Base-by-base conservation (phyloP, 2,888 invertebrate genomes). In the Tiliacea aurago region DNA sequence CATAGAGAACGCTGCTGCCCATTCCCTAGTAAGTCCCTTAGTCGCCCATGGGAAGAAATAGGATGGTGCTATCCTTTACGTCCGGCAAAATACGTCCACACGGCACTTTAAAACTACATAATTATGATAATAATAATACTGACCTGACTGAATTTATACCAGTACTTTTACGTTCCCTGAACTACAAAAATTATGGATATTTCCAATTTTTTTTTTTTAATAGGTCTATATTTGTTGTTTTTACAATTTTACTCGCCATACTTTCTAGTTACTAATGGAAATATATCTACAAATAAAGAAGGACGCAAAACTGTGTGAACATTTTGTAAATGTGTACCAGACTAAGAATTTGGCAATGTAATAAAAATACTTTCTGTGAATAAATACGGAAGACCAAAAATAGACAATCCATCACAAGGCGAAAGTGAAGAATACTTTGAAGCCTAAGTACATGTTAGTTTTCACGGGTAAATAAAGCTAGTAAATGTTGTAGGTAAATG, bases 361-460 rank as follows among this genome's bases (percentile, higher is more conserved):
- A 33, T 43, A 23, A 53, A 58, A 43, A 59, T 73, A 20, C 18
- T 13, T 41, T 43, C 15, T 49, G 13, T 43, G 4, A 47, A 78
- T 59, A 61, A 28, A 28, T 28, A 78, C 18, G 18, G 61, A 33
- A n/a, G 1, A n/a, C 61, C 73, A 80, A 61, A 73, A 65, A 76
- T 71, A 63, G 49, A 58, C 6, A 18, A 66, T 6, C 20, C 18
- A 15, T 28, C 33, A 20, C 20, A n/a, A 55, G n/a, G 75, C 45
- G 81, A 81, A 74, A 77, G 75, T 77, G 61, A 74, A 56, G 55
- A 65, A 74, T 53, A 74, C 62, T 61, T 66, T 33, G 13, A 64
- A 53, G 23, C 45, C 55, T 20, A 58, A 10, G 41, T n/a, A 37
- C 11, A 65, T 49, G 61, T 23, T 49, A 66, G n/a, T 51, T 62